These are phyloP conservation scores for Drosophila glabriapex DNA, from an alignment of 2,888 invertebrate species.

Conservation along the genomic window DNA sequence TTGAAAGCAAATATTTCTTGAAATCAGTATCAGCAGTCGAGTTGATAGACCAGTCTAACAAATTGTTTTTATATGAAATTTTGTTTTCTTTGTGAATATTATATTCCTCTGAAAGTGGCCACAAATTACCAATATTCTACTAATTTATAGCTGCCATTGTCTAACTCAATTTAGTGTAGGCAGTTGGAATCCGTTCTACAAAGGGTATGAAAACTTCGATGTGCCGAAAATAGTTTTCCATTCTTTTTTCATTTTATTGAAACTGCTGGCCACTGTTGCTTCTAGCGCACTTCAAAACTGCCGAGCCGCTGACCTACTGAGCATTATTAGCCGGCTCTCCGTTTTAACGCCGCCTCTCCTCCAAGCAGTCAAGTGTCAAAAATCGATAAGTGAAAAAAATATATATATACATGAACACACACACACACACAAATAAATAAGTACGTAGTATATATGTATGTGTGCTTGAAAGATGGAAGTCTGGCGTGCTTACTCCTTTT, in stretches of 20 bases:
- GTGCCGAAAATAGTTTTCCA: not conserved
- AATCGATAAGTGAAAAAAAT: slow-evolving; percentile 67
- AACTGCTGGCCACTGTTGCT: slow-evolving; percentile 73
- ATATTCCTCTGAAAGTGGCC: not conserved
- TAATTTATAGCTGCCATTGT: not conserved
- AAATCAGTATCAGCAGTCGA: not conserved
- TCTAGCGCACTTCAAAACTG: slow-evolving; percentile 74
- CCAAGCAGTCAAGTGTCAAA: slow-evolving; percentile 65
- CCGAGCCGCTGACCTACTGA: slow-evolving; percentile 75
- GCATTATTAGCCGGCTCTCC: slow-evolving; percentile 74
- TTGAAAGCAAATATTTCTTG: not conserved
- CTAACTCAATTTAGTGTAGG: not conserved
- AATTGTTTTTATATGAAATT: not conserved
- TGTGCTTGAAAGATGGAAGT: slow-evolving; percentile 16
- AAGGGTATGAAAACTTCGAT: not conserved
- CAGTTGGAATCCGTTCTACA: not conserved
- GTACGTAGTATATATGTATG: not conserved
- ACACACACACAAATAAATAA: not conserved
- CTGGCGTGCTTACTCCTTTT: slow-evolving; percentile 39
- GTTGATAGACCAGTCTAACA: not conserved
- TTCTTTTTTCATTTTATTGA: slow-evolving; percentile 49
- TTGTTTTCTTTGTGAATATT: not conserved
- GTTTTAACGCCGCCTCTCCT: slow-evolving; percentile 9
- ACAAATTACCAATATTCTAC: not conserved
- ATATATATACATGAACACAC: slow-evolving; percentile 18